phyloP scores from a whole-genome alignment of 2,888 invertebrate genomes.

The Dione vanillae region DNA sequence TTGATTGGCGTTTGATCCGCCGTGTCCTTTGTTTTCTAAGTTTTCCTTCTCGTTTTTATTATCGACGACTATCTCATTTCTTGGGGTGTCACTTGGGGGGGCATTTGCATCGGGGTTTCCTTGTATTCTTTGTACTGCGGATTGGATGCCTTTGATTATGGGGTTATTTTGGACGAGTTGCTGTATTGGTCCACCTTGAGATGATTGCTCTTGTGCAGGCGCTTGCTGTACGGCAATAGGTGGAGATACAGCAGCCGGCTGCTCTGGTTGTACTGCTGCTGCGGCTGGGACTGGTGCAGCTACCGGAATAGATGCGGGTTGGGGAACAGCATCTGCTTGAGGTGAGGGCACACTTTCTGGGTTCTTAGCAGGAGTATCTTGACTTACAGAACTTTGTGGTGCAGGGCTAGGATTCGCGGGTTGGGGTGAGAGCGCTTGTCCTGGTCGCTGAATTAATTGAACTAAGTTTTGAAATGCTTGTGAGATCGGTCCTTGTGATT shows the following conservation, averaged over 20 bases:
- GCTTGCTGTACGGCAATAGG: constrained; percentile 30
- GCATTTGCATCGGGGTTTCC: constrained; percentile 56
- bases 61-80: constrained; percentile 49
- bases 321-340: constrained; percentile 16
- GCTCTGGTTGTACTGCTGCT: constrained; percentile 31
- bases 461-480: constrained; percentile 50
- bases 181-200: constrained; percentile 55
- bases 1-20: constrained; percentile 31
- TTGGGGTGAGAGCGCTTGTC: constrained; percentile 32
- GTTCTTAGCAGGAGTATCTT: not conserved
- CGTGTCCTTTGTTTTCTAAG: constrained; percentile 48
- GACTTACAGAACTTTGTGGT: constrained; percentile 16
- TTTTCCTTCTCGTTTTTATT: constrained; percentile 46
- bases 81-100: constrained; percentile 63
- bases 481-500: constrained; percentile 46
- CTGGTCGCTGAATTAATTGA: constrained; percentile 38
- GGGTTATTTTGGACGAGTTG: constrained; percentile 61
- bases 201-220: constrained; percentile 31
- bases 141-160: constrained; percentile 59
- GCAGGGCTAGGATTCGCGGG: constrained; percentile 12
- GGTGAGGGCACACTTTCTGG: constrained; percentile 26
- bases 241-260: constrained; percentile 28
- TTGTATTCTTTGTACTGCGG: constrained; percentile 60
- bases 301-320: constrained; percentile 28
- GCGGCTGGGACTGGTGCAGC: not conserved